Evolutionary conservation across 2,113 vertebrate species (phyloP).

Genomic region (Trematocara stigmaticum): DNA sequence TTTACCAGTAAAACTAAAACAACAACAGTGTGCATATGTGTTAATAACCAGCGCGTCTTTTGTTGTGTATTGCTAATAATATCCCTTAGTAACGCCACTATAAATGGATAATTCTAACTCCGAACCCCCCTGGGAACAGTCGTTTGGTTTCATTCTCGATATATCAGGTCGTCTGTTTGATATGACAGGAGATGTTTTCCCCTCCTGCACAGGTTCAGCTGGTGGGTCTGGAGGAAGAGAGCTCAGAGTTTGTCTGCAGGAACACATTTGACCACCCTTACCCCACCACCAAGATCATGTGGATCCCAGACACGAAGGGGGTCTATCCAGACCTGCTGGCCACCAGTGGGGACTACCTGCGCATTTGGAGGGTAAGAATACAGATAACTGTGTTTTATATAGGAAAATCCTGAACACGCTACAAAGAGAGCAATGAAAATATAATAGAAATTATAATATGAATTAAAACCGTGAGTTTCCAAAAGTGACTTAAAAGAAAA

Average conservation of each 20-base stretch:
- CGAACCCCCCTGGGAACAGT: not conserved
- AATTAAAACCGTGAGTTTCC: not conserved
- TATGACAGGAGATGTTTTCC: not conserved
- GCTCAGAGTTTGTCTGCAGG: slow-evolving; percentile 94
- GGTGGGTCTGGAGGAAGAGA: slow-evolving; percentile 97
- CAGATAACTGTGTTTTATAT: not conserved
- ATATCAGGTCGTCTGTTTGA: not conserved
- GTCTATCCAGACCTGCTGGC: slow-evolving; percentile 96
- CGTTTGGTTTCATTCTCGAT: not conserved
- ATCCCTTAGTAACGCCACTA: not conserved
- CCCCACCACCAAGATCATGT: slow-evolving; percentile 98
- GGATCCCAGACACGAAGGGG: slow-evolving; percentile 98
- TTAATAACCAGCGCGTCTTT: not conserved
- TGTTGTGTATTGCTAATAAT: not conserved
- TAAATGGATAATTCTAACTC: not conserved
- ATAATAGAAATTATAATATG: not conserved
- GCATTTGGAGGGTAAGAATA: slow-evolving; percentile 88
- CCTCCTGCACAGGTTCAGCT: slow-evolving; percentile 84
- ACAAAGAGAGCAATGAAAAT: not conserved
- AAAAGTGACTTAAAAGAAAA: not conserved
- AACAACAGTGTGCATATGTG: not conserved
- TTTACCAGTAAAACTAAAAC: not conserved
- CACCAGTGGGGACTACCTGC: slow-evolving; percentile 94
- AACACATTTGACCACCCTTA: slow-evolving; percentile 98
- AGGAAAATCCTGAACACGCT: not conserved